phyloP scores from a whole-genome alignment of 2,797 vertebrate species.

The Protonibea diacanthus region DNA sequence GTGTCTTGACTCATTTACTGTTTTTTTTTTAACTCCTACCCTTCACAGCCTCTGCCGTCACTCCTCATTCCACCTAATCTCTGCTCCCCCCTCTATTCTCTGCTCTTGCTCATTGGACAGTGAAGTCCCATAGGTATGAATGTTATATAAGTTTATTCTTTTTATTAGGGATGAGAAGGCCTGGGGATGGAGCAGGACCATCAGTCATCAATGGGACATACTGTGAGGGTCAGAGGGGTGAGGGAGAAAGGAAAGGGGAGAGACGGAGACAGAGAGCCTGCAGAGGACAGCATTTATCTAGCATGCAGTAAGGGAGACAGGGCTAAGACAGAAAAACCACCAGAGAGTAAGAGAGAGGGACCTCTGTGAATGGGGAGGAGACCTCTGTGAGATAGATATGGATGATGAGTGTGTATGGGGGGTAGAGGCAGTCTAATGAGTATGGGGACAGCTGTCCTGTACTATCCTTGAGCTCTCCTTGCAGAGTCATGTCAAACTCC shows the following conservation, averaged over 20 bases:
- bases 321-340: constrained; percentile 34
- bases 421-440: constrained; percentile 68
- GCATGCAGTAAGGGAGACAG: constrained; percentile 24
- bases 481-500: constrained; percentile 60
- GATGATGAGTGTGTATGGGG: constrained; percentile 51
- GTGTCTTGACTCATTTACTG: constrained; percentile 36
- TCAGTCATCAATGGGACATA: constrained; percentile 64
- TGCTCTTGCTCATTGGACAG: constrained; percentile 38
- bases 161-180: constrained; percentile 58
- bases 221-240: constrained; percentile 49
- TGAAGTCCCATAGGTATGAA: constrained; percentile 51
- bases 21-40: constrained; percentile 45
- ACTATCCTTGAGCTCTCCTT: constrained; percentile 73
- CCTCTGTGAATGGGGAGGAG: constrained; percentile 39
- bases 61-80: constrained; percentile 17
- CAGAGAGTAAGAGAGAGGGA: constrained; percentile 35
- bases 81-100: constrained; percentile 15
- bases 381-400: constrained; percentile 41
- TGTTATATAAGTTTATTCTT: constrained; percentile 65
- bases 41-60: constrained; percentile 36
- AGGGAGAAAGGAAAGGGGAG: constrained; percentile 35
- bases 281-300: constrained; percentile 65
- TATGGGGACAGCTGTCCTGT: constrained; percentile 62
- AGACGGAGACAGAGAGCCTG: constrained; percentile 40
- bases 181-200: constrained; percentile 43